These are phyloP conservation scores for Pluvialis apricaria DNA, from an alignment of 2,113 vertebrate species.

Conservation along the genomic window DNA sequence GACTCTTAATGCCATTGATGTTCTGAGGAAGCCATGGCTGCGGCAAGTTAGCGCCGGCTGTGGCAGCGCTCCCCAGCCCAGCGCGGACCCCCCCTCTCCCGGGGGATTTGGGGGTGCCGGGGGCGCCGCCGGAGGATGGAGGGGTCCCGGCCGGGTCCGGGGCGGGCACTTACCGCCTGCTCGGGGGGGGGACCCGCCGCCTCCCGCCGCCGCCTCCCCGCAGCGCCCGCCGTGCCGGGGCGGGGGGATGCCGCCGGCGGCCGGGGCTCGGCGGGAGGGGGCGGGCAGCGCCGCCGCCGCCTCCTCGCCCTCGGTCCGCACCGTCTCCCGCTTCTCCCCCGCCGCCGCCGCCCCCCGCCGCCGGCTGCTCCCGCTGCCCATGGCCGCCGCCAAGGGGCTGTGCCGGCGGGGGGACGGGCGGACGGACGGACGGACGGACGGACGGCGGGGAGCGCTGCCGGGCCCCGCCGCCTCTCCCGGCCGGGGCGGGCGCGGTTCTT, in stretches of 20 bases:
- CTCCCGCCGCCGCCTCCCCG: slow-evolving; percentile 50
- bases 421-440: too few species aligned
- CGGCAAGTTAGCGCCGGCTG: neutral
- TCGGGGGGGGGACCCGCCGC: neutral
- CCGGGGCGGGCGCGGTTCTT: neutral
- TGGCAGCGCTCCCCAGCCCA: neutral
- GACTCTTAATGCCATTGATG: accelerated
- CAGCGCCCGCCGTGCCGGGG: neutral
- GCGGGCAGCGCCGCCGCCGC: neutral
- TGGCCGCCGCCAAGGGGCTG: neutral
- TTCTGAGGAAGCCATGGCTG: neutral
- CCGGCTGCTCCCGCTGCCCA: slow-evolving; percentile 69
- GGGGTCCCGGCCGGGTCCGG: neutral
- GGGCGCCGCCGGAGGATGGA: neutral
- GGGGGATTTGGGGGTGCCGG: too few species aligned
- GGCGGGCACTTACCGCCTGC: neutral
- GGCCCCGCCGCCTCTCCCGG: neutral
- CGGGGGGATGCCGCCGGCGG: neutral
- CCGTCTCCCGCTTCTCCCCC: slow-evolving; percentile 45
- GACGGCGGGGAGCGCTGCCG: neutral
- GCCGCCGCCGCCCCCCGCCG: neutral
- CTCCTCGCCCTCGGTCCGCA: slow-evolving; percentile 51
- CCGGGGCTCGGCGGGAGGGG: neutral
- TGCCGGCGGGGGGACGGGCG: neutral
- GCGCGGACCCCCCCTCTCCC: neutral